Base-by-base conservation (phyloP, 2,113 vertebrate genomes). In the Phoxinus phoxinus region DNA sequence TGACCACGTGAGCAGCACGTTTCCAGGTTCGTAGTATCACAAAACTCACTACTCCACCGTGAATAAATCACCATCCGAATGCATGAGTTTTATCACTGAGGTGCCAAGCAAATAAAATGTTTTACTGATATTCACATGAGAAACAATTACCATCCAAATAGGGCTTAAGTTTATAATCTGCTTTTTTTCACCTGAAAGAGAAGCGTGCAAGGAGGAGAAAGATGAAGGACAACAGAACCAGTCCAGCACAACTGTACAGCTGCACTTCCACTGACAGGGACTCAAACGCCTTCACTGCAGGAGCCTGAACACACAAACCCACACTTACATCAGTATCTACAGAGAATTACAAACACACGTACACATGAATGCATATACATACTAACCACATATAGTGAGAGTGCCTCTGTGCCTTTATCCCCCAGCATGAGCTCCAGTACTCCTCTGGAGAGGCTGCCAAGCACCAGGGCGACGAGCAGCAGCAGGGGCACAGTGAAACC, bases 401-500 rank as follows among this genome's bases (percentile, higher is more conserved):
- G 92, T 0, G 85, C 37, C 13, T 95, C 93, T 0, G 61, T 92
- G 25, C 92, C 92, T 2, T 94, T 17, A 3, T 0, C 30, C 19
- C 96, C 95, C 87, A 96, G 78, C 15, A 87, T 80, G 21, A 89
- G 3, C 11, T 91, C 83, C 91, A 96, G 88, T 6, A 95, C 0
- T 7, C 94, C 92, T 44, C 63, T 80, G 74, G 95, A 94, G 15
- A 95, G 58, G 56, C 82, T 35, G 1, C 94, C 94, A 74, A 96
- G 88, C 0, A 95, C 59, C 87, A 95, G 86, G 1, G 91, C 41
- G 2, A 85, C 89, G 77, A 96, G 90, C 37, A 96, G 90, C 61
- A 94, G 90, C 85, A 96, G 59, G 0, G 95, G 95, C 12, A 96
- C 71, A 4, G 86, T 90, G 89, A 95, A 95, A 10, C 95, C 95